Evolutionary conservation across 2,888 invertebrate species (phyloP).

Genomic region (Gonocerus acuteangulatus): DNA sequence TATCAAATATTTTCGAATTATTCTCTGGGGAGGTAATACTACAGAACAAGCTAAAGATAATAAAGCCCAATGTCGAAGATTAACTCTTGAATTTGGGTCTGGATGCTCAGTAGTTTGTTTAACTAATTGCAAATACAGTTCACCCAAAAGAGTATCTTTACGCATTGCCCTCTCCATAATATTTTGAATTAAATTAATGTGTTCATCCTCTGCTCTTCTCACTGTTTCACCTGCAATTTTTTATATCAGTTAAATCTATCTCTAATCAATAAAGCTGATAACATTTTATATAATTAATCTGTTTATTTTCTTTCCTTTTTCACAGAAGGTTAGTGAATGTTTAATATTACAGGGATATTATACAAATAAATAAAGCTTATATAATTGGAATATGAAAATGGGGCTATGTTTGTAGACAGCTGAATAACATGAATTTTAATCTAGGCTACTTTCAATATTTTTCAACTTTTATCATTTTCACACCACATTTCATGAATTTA

Average conservation of each 20-base stretch:
- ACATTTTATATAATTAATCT: neutral
- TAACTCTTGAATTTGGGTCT: conserved; percentile 78
- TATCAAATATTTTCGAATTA: conserved; percentile 75
- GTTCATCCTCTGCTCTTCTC: conserved; percentile 74
- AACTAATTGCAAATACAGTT: conserved; percentile 83
- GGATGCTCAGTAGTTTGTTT: conserved; percentile 87
- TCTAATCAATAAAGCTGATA: too few species aligned
- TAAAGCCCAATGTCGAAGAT: conserved; percentile 86
- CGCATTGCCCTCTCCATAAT: conserved; percentile 86
- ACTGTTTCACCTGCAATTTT: conserved; percentile 51
- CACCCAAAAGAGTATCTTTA: conserved; percentile 78
- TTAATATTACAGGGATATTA: too few species aligned
- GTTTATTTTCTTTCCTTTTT: neutral
- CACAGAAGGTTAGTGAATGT: too few species aligned
- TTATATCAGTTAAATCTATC: neutral
- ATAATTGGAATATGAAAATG: too few species aligned
- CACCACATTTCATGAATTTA: too few species aligned
- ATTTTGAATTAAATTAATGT: conserved; percentile 78
- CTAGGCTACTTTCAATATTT: too few species aligned
- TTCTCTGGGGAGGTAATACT: conserved; percentile 77
- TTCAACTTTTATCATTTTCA: too few species aligned
- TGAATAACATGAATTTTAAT: too few species aligned
- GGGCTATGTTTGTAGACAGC: too few species aligned
- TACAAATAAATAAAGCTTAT: too few species aligned
- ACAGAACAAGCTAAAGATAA: conserved; percentile 72